These are phyloP conservation scores for Hyposoter didymator DNA, from an alignment of 2,888 invertebrate species.

Conservation along the genomic window DNA sequence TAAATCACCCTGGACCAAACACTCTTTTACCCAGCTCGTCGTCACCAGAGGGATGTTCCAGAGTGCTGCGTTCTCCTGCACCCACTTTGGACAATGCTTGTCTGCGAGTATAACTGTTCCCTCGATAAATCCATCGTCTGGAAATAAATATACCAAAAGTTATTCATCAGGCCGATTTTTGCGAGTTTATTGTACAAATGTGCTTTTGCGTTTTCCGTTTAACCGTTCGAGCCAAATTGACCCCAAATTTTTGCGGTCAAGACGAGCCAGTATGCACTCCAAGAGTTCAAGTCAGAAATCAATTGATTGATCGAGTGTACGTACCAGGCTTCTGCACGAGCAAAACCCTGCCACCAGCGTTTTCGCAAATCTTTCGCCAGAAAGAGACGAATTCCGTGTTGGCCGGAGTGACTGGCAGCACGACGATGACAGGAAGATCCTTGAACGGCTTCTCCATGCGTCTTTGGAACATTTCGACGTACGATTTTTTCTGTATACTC, in stretches of 20 bases:
- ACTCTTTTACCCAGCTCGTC: constrained; percentile 89
- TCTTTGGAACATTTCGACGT: constrained; percentile 82
- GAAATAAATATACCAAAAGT: constrained; percentile 42
- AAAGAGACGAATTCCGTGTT: constrained; percentile 86
- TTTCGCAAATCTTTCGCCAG: constrained; percentile 87
- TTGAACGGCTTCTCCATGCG: constrained; percentile 76
- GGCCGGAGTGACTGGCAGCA: constrained; percentile 80
- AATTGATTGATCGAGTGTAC: neutral
- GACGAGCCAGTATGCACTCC: neutral
- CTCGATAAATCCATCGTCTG: constrained; percentile 75
- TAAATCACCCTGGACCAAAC: constrained; percentile 87
- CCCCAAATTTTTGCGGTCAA: neutral
- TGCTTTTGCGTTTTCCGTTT: neutral
- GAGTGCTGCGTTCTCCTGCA: constrained; percentile 85
- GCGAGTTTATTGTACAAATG: no score
- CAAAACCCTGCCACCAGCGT: constrained; percentile 84
- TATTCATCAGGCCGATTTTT: neutral
- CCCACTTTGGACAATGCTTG: constrained; percentile 86
- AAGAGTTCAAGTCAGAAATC: no score
- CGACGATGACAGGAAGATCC: constrained; percentile 72
- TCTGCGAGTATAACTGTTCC: constrained; percentile 87
- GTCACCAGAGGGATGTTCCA: constrained; percentile 88
- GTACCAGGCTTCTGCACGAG: constrained; percentile 76
- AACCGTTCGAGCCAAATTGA: no score
- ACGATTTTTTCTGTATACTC: constrained; percentile 85